These are phyloP conservation scores for Eupristina koningsbergeri DNA, from an alignment of 1,140 invertebrate species.

Conservation along the genomic window DNA sequence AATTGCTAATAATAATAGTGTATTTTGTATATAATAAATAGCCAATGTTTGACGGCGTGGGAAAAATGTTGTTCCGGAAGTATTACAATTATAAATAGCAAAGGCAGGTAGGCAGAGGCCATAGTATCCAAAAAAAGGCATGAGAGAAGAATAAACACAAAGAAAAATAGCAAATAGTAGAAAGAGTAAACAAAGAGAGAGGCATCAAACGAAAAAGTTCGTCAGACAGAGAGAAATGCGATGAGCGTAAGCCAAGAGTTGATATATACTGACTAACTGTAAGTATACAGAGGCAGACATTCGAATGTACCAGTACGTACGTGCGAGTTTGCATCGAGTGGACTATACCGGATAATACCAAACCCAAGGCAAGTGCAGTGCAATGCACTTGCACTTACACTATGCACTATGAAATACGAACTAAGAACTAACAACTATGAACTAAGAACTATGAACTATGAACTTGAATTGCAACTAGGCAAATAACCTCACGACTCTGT, in stretches of 20 bases:
- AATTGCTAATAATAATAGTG: too few species aligned
- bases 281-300: conserved; percentile 19
- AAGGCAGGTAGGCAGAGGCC: background rate
- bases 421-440: too few species aligned
- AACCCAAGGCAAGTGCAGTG: too few species aligned
- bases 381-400: too few species aligned
- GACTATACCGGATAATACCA: too few species aligned
- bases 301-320: too few species aligned
- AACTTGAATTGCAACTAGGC: conserved; percentile 28
- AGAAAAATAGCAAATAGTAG: background rate
- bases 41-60: background rate
- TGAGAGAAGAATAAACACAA: background rate
- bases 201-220: conserved; percentile 24
- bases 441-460: too few species aligned
- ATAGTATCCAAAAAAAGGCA: background rate
- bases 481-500: conserved; percentile 10
- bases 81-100: conserved; percentile 16
- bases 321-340: conserved; percentile 30
- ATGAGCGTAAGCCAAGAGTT: conserved; percentile 7
- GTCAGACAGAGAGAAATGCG: conserved; percentile 40
- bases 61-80: background rate
- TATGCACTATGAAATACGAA: too few species aligned
- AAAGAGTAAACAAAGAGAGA: conserved; percentile 1
- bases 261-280: conserved; percentile 38
- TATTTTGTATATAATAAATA: background rate